A percentile compares a stretch with the other conserved stretches of the same genome.
These are phyloP conservation scores for Peromyscus leucopus DNA, from an alignment of 2,113 vertebrate species.

Conservation along the genomic window DNA sequence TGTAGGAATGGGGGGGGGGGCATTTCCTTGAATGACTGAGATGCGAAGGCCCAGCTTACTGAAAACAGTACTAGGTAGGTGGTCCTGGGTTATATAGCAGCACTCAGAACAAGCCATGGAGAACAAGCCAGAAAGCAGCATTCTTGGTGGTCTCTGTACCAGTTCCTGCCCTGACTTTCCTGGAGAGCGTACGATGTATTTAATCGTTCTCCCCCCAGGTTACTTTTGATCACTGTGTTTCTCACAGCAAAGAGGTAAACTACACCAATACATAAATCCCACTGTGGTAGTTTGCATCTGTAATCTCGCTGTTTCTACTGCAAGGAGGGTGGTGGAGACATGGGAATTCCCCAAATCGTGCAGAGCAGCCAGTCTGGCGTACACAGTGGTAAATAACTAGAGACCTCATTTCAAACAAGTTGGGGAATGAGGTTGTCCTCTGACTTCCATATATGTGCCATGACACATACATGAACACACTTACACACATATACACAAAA, in stretches of 20 bases:
- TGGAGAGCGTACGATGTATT: neutral
- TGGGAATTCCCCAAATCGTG: neutral
- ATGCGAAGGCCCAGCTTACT: neutral
- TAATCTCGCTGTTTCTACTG: neutral
- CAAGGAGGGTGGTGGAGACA: too few relatives aligned
- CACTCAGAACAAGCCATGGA: neutral
- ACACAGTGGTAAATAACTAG: too few relatives aligned
- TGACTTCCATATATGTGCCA: neutral
- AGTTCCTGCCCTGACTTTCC: neutral
- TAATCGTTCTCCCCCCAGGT: neutral
- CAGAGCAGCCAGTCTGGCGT: neutral
- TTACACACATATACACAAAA: neutral
- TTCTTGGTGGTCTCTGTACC: neutral
- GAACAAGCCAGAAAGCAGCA: neutral
- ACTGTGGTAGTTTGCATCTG: neutral
- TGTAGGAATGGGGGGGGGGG: too few relatives aligned
- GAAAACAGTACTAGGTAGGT: neutral
- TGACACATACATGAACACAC: neutral
- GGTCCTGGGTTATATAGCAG: neutral
- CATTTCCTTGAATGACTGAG: neutral
- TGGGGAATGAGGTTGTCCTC: neutral
- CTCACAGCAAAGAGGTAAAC: neutral
- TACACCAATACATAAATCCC: neutral
- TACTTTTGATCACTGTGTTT: neutral
- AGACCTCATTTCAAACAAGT: too few relatives aligned